These are phyloP conservation scores for Agraylea sexmaculata DNA, from an alignment of 1,140 invertebrate genomes.

Conservation along the genomic window DNA sequence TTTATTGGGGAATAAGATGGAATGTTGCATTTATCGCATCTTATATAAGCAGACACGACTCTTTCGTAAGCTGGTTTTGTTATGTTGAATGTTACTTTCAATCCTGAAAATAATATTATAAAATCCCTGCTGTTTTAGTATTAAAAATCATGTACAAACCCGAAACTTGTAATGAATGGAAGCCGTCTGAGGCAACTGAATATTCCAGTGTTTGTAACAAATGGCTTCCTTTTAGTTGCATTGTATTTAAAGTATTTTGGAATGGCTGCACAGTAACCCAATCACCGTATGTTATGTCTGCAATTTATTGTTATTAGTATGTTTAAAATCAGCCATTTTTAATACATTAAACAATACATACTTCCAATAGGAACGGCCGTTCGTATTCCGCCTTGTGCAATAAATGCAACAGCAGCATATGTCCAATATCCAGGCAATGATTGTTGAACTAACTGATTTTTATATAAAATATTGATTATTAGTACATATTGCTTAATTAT, in stretches of 20 bases:
- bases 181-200: slow-evolving; percentile 25
- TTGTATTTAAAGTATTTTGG: slow-evolving; percentile 46
- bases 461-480: background rate
- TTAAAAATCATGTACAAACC: slow-evolving; percentile 1
- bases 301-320: too few relatives aligned
- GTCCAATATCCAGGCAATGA: slow-evolving; percentile 10
- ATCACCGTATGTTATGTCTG: slow-evolving; percentile 49
- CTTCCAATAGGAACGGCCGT: slow-evolving; percentile 10
- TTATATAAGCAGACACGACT: slow-evolving; percentile 38
- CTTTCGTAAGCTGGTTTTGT: slow-evolving; percentile 38
- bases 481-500: background rate
- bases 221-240: slow-evolving; percentile 47
- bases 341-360: slow-evolving; percentile 8
- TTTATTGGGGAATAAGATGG: slow-evolving; percentile 43
- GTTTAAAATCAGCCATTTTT: too few relatives aligned
- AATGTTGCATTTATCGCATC: slow-evolving; percentile 47
- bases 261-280: slow-evolving; percentile 51
- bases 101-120: slow-evolving; percentile 20
- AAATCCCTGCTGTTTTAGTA: background rate
- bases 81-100: slow-evolving; percentile 32
- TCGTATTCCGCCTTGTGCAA: slow-evolving; percentile 12
- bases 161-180: slow-evolving; percentile 39
- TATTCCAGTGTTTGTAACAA: slow-evolving; percentile 44
- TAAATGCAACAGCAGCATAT: slow-evolving; percentile 7
- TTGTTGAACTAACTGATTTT: background rate